Evolutionary conservation across 2,888 invertebrate genomes (phyloP).

Genomic region (Cremastinae sp.): DNA sequence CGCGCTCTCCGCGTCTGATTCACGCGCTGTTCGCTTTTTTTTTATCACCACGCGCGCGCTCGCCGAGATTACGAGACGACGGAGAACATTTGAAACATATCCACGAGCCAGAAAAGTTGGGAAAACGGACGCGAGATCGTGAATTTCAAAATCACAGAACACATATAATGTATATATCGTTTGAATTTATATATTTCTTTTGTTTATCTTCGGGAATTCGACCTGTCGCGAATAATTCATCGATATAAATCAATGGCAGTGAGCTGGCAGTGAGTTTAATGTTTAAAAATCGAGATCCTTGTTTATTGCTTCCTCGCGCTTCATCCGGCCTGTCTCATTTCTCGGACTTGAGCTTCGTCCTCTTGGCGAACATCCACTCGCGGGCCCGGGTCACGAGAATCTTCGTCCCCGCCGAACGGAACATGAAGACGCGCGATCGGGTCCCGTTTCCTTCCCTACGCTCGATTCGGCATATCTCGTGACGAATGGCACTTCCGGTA

Average conservation of each 20-base stretch:
- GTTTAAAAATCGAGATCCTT: slow-evolving; percentile 22
- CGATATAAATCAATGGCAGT: too few relatives aligned
- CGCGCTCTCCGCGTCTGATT: slow-evolving; percentile 35
- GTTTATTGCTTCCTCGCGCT: slow-evolving; percentile 3
- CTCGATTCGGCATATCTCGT: too few relatives aligned
- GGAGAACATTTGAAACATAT: not conserved
- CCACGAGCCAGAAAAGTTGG: not conserved
- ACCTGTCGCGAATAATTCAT: slow-evolving; percentile 5
- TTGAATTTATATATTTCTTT: not conserved
- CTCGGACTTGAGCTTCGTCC: not conserved
- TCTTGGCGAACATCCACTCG: not conserved
- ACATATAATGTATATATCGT: too few relatives aligned
- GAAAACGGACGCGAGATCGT: slow-evolving; percentile 21
- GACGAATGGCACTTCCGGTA: too few relatives aligned
- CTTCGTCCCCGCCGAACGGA: too few relatives aligned
- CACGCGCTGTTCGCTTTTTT: slow-evolving; percentile 28
- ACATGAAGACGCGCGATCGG: too few relatives aligned
- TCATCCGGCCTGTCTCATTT: not conserved
- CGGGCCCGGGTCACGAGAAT: too few relatives aligned
- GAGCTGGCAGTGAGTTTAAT: slow-evolving; percentile 36
- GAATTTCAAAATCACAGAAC: slow-evolving; percentile 30
- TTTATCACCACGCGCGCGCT: not conserved
- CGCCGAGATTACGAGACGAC: too few relatives aligned
- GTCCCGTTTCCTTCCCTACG: too few relatives aligned
- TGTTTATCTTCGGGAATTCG: not conserved